phyloP scores from a whole-genome alignment of 2,113 vertebrate species.

The Bagarius yarrelli region DNA sequence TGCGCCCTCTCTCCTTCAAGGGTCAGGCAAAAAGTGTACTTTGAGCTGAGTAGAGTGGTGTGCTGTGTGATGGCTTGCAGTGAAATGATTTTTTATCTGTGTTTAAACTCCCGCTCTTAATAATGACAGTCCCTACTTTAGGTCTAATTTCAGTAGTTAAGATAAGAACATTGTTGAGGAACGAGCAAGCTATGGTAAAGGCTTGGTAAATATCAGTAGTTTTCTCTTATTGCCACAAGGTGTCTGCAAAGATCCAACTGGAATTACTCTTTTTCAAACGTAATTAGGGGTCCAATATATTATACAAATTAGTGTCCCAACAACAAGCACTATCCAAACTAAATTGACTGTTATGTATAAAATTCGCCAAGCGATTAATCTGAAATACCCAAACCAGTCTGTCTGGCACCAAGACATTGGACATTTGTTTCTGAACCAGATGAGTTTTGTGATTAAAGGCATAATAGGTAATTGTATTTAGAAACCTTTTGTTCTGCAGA shows the following conservation, averaged over 20 bases:
- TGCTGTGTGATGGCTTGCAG: slow-evolving; percentile 9
- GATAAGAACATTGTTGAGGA: neutral
- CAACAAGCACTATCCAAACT: too few species aligned
- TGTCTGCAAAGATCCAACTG: neutral
- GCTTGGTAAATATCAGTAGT: neutral
- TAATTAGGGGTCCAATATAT: neutral
- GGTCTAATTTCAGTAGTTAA: neutral
- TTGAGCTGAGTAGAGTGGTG: slow-evolving; percentile 23
- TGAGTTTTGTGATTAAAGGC: too few species aligned
- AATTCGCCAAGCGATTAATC: too few species aligned
- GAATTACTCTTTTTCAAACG: neutral
- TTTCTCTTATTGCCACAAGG: neutral
- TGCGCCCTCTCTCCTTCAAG: slow-evolving; percentile 81
- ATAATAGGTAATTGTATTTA: too few species aligned
- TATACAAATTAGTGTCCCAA: neutral
- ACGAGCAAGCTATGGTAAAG: neutral
- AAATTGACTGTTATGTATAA: too few species aligned
- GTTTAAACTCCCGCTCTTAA: neutral
- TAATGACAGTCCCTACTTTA: neutral
- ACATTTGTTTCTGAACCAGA: too few species aligned
- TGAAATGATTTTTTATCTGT: neutral
- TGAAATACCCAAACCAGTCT: too few species aligned
- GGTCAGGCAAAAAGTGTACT: slow-evolving; percentile 69
- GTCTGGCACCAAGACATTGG: too few species aligned
- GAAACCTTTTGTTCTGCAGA: too few species aligned